Conservation (phyloP, 2,113 vertebrate species). For the Gambusia holbrooki region DNA sequence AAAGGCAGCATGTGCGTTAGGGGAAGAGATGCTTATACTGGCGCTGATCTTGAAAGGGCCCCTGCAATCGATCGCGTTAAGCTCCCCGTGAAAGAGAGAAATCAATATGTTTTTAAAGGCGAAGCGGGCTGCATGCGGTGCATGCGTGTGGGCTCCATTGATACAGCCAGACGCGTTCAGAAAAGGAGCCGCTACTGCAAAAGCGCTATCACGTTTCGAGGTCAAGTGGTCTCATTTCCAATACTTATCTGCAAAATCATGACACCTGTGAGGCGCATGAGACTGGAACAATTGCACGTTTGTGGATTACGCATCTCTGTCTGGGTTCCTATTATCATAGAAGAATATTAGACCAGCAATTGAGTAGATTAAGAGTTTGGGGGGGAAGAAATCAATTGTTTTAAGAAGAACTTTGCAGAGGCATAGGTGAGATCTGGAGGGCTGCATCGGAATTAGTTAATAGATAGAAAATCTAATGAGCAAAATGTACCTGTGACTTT, state of each 20-base stretch:
- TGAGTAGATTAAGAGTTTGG: constrained; percentile 27
- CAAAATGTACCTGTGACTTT: constrained; percentile 38
- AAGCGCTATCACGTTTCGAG: constrained; percentile 63
- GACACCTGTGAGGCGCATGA: constrained; percentile 37
- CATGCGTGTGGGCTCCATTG: constrained; percentile 72
- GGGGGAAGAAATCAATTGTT: constrained; percentile 37
- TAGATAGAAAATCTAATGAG: constrained; percentile 16
- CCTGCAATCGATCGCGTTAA: constrained; percentile 80
- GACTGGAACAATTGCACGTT: constrained; percentile 1
- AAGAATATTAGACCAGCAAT: constrained; percentile 15
- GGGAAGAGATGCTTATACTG: constrained; percentile 78
- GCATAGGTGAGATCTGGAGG: constrained; percentile 13
- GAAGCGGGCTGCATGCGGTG: constrained; percentile 71
- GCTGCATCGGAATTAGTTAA: constrained; percentile 18
- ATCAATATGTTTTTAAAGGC: constrained; percentile 84
- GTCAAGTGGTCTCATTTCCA: constrained; percentile 66
- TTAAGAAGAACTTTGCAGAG: constrained; percentile 45
- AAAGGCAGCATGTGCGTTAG: constrained; percentile 66
- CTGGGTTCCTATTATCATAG: constrained; percentile 35
- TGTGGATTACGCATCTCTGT: constrained; percentile 11
- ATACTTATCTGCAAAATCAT: constrained; percentile 42
- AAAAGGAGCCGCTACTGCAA: constrained; percentile 59
- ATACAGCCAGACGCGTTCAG: constrained; percentile 58
- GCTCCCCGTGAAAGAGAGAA: constrained; percentile 78
- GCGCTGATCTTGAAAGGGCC: constrained; percentile 82